Evolutionary conservation across 2,797 vertebrate genomes (phyloP).

Genomic region (Echeneis naucrates): DNA sequence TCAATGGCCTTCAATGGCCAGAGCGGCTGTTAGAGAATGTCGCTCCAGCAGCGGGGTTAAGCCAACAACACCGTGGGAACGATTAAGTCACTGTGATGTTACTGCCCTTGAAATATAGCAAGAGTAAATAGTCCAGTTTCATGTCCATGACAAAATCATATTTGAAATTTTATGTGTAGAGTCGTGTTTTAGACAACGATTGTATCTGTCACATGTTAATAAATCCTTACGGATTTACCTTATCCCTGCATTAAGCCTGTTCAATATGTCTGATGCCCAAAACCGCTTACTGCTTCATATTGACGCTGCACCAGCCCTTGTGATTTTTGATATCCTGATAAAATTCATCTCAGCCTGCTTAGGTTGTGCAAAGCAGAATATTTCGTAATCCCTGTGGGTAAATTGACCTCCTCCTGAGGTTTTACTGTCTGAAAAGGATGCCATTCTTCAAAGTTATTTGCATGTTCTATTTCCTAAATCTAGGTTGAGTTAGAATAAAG

Average conservation of each 20-base stretch:
- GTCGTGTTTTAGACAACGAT: constrained; percentile 47
- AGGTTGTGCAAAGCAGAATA: constrained; percentile 30
- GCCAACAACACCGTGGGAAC: background rate
- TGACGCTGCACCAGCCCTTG: constrained; percentile 30
- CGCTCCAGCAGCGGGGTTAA: constrained; percentile 9
- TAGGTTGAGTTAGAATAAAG: background rate
- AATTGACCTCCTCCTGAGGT: constrained; percentile 47
- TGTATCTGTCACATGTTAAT: constrained; percentile 63
- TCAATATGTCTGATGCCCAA: constrained; percentile 65
- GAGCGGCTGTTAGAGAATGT: too few species aligned
- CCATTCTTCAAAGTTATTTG: constrained; percentile 41
- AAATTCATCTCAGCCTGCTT: constrained; percentile 54
- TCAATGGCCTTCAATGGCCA: constrained; percentile 31
- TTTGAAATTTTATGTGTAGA: constrained; percentile 32
- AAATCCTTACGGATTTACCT: constrained; percentile 66
- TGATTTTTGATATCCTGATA: constrained; percentile 60
- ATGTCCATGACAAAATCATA: constrained; percentile 34
- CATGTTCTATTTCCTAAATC: constrained; percentile 23
- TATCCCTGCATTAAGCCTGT: constrained; percentile 61
- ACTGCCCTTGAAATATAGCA: constrained; percentile 20
- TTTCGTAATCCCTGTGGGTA: constrained; percentile 53
- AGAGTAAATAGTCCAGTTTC: constrained; percentile 24
- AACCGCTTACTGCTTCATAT: constrained; percentile 67
- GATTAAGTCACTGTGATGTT: constrained; percentile 10
- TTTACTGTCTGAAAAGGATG: constrained; percentile 22